Conservation (phyloP, 2,888 invertebrate species). For the Synergus itoensis region DNA sequence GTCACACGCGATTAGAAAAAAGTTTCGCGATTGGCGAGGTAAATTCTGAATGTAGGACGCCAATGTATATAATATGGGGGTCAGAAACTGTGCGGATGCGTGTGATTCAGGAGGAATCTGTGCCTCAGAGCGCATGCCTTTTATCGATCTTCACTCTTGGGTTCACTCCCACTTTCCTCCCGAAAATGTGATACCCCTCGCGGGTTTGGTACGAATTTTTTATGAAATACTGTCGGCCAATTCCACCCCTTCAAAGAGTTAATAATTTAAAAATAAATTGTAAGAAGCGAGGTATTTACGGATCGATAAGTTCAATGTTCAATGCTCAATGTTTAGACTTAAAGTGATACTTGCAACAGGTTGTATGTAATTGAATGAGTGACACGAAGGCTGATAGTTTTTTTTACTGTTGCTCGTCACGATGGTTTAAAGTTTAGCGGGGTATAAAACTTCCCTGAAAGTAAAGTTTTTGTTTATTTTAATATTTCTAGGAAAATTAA, state of each 20-base stretch:
- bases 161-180: conserved; percentile 36
- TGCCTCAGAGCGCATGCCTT: conserved; percentile 53
- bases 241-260: conserved; percentile 3
- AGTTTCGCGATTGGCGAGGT: neutral
- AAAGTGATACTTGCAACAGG: conserved; percentile 26
- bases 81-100: conserved; percentile 28
- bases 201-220: conserved; percentile 20
- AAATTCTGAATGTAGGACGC: conserved; percentile 36
- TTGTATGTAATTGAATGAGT: conserved; percentile 18
- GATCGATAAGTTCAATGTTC: conserved; percentile 33
- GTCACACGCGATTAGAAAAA: conserved; percentile 1
- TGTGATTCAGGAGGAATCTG: conserved; percentile 37
- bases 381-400: neutral
- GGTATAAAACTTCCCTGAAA: too few species aligned
- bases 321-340: conserved; percentile 28
- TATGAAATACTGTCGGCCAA: neutral
- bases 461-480: too few species aligned
- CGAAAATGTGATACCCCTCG: conserved; percentile 2
- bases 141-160: conserved; percentile 50
- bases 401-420: neutral
- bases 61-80: conserved; percentile 14
- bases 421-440: neutral
- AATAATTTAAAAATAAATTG: conserved; percentile 23
- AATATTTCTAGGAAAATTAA: too few species aligned
- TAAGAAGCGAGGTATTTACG: neutral